Base-by-base conservation (phyloP, 92 coral and sea anemone genomes). In the Bergia puertoricense region DNA sequence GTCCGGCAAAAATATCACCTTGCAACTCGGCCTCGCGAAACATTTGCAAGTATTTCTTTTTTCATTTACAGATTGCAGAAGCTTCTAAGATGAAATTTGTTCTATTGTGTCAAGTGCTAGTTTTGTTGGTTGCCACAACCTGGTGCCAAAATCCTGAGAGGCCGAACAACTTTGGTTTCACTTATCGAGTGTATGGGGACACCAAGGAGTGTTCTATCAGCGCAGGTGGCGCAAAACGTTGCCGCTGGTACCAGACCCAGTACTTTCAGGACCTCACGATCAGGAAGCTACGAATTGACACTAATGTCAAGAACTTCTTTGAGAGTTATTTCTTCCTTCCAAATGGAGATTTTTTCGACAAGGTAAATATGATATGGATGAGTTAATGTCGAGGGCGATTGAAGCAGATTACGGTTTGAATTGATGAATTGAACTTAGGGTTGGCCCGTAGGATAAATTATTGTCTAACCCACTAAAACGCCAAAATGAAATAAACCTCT, bases 161-260 rank as follows among this genome's bases (percentile, higher is more conserved):
- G 36, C 85, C 72, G 68, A 38, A 80, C 44, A 80, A 80, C 41
- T 80, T 80, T 11, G 85, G 85, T 9, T 13, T 38, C 15, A 80
- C 72, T 0, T 80, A 80, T 45, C 62, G 85, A 37, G 85, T 80
- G 7, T 56, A 80, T 57, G 85, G 85, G 1, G 85, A 80, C 48
- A 80, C 85, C 18, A 80, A 80, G 16, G 37, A 57, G 37, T 80
- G 85, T 20, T 46, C 6, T 8, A 37, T 37, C 43, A 37, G 46
- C 85, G 40, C 71, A 13, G 68, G 14, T 2, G 71, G 46, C 44
- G 57, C 71, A 0, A 54, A 5, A 36, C 20, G 20, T 11, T 80
- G 85, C 36, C 85, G 72, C 15, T 80, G 85, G 85, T 80, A 80
- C 15, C 85, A 80, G 48, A 80, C 85, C 2, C 85, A 80, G 48